Conservation (phyloP, 2,888 invertebrate genomes). For the Dendrolimus houi region DNA sequence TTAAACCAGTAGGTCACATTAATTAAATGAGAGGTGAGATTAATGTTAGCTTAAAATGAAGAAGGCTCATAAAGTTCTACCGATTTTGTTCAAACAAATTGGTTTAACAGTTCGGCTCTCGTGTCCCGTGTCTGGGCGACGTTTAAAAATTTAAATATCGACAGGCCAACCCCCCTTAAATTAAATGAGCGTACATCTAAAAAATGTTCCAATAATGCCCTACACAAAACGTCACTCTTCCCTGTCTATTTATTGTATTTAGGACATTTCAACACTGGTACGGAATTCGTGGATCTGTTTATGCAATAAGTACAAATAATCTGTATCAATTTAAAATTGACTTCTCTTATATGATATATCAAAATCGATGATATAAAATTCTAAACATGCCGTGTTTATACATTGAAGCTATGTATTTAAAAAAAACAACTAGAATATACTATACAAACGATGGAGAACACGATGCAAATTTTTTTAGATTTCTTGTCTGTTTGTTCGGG, state of each 20-base stretch:
- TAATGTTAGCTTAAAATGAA: neutral
- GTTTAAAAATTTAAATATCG: slow-evolving; percentile 72
- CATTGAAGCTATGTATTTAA: too few species aligned
- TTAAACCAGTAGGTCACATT: too few species aligned
- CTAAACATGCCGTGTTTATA: too few species aligned
- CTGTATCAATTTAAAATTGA: too few species aligned
- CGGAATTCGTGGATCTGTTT: slow-evolving; percentile 18
- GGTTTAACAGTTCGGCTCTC: slow-evolving; percentile 30
- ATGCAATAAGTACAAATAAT: slow-evolving; percentile 17
- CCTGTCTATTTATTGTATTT: slow-evolving; percentile 16
- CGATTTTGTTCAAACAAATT: slow-evolving; percentile 63
- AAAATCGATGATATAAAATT: too few species aligned
- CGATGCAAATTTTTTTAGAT: too few species aligned
- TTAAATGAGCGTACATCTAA: slow-evolving; percentile 53
- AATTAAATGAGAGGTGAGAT: too few species aligned
- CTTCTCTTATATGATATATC: too few species aligned
- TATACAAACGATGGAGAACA: too few species aligned
- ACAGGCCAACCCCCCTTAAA: slow-evolving; percentile 56
- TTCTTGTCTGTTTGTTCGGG: too few species aligned
- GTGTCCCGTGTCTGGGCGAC: slow-evolving; percentile 44
- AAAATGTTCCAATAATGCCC: slow-evolving; percentile 33
- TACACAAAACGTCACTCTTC: slow-evolving; percentile 25
- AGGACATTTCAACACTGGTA: slow-evolving; percentile 23
- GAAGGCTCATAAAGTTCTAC: neutral
- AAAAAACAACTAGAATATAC: too few species aligned